These are phyloP conservation scores for Albula goreensis DNA, from an alignment of 2,113 vertebrate genomes.

Conservation along the genomic window DNA sequence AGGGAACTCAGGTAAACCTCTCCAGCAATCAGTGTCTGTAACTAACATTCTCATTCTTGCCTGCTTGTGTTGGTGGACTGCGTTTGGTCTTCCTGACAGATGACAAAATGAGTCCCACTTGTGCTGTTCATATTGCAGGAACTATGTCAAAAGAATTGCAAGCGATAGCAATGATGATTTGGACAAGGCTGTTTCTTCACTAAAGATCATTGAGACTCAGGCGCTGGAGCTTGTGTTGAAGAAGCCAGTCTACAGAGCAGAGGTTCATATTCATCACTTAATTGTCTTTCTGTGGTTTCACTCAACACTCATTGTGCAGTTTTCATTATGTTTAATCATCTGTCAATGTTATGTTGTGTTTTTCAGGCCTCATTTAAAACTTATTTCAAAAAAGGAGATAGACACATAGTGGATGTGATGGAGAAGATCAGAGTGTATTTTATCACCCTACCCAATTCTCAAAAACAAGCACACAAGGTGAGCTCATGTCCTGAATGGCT, in stretches of 20 bases:
- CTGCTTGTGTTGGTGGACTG: neutral
- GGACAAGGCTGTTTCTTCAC: neutral
- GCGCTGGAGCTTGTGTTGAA: conserved; percentile 30
- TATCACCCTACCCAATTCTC: neutral
- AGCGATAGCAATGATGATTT: neutral
- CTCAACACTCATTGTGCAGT: neutral
- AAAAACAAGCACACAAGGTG: conserved; percentile 44
- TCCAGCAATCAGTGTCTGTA: neutral
- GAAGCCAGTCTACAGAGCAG: neutral
- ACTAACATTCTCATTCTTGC: neutral
- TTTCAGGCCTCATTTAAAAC: conserved; percentile 45
- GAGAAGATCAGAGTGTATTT: neutral
- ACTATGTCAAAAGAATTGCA: neutral
- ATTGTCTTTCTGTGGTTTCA: neutral
- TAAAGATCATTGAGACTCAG: conserved; percentile 37
- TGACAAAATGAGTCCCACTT: neutral
- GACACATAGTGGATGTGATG: neutral
- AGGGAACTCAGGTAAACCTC: conserved; percentile 50
- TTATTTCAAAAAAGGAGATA: conserved; percentile 45
- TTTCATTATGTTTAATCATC: neutral
- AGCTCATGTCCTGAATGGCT: neutral
- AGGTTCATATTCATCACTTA: neutral
- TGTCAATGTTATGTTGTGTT: neutral
- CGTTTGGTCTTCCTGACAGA: neutral
- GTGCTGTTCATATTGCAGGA: conserved; percentile 41